phyloP scores from a whole-genome alignment of 2,113 vertebrate species.

The Microcebus jonahi region DNA sequence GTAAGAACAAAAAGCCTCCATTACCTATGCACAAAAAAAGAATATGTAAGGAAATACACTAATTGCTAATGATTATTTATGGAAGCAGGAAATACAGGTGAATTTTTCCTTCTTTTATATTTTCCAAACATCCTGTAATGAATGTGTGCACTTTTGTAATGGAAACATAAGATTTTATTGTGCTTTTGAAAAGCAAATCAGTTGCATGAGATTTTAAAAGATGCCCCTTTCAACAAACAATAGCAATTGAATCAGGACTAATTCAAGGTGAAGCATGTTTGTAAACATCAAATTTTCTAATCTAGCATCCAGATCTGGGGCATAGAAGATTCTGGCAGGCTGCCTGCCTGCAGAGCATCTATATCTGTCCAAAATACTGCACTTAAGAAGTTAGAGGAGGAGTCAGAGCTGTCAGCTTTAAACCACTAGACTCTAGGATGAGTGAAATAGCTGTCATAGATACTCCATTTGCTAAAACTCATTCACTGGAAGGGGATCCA shows the following conservation, averaged over 20 bases:
- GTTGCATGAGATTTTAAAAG: constrained; percentile 16
- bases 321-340: not conserved
- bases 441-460: not conserved
- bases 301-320: not conserved
- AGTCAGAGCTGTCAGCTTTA: not conserved
- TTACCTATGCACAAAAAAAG: not conserved
- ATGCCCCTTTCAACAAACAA: not conserved
- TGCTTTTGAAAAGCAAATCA: constrained; percentile 35
- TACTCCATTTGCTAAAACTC: not conserved
- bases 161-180: not conserved
- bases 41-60: not conserved
- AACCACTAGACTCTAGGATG: not conserved
- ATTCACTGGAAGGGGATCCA: not conserved
- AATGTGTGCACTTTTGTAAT: not conserved
- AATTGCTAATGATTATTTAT: not conserved
- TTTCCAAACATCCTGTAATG: not conserved
- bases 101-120: not conserved
- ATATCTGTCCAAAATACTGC: not conserved
- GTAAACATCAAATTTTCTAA: constrained; percentile 11
- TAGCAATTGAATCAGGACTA: not conserved
- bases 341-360: not conserved
- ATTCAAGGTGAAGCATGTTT: not conserved
- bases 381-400: not conserved
- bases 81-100: not conserved
- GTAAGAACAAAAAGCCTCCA: not conserved